Evolutionary conservation across 2,888 invertebrate species (phyloP).

Genomic region (Tenthredo scrophulariae): DNA sequence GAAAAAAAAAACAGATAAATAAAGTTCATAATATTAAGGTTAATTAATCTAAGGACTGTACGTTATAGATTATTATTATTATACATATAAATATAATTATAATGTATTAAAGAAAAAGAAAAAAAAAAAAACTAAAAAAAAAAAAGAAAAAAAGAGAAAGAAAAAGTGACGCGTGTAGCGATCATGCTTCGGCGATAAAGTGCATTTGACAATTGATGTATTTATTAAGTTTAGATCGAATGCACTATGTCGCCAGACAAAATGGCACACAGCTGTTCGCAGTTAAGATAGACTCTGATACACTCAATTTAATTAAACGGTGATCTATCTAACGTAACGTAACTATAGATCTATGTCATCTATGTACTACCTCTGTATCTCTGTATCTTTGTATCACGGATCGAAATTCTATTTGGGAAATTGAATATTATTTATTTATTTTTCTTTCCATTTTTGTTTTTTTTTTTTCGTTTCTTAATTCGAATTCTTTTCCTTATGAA

Average conservation of each 20-base stretch:
- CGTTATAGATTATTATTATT: slow-evolving; percentile 49
- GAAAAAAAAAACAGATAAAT: slow-evolving; percentile 6
- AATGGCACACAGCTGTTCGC: slow-evolving; percentile 63
- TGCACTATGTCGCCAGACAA: slow-evolving; percentile 67
- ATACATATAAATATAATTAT: slow-evolving; percentile 44
- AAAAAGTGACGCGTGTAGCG: slow-evolving; percentile 53
- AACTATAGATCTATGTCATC: background rate
- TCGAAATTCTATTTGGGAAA: background rate
- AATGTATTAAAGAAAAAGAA: slow-evolving; percentile 54
- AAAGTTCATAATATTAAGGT: slow-evolving; percentile 46
- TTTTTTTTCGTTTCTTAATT: background rate
- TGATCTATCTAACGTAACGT: background rate
- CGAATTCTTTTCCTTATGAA: background rate
- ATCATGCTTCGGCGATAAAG: slow-evolving; percentile 64
- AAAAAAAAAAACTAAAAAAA: background rate
- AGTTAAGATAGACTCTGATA: slow-evolving; percentile 26
- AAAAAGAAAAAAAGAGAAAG: slow-evolving; percentile 59
- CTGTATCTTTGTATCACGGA: background rate
- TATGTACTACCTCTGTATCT: too few relatives aligned
- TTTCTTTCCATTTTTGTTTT: background rate
- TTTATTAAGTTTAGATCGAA: slow-evolving; percentile 70
- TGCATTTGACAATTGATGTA: slow-evolving; percentile 69
- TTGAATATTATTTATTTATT: background rate
- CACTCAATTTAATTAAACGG: slow-evolving; percentile 41
- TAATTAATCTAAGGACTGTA: slow-evolving; percentile 49